Percentiles rank a stretch among this genome's conserved stretches.
phyloP scores from a whole-genome alignment of 1,140 invertebrate species.

The Lordiphosa collinella region DNA sequence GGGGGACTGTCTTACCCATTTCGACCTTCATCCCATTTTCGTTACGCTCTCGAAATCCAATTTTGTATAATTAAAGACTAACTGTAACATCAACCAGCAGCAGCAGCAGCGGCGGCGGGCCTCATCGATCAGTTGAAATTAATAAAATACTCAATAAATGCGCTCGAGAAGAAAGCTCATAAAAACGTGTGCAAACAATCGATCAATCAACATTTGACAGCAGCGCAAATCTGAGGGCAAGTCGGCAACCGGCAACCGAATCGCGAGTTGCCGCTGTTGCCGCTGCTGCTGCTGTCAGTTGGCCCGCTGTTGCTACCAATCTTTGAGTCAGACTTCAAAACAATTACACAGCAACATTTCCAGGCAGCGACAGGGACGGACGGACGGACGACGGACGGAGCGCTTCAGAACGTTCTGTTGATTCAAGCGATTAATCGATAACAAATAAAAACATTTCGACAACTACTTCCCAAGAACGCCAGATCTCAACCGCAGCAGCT shows the following conservation, averaged over 20 bases:
- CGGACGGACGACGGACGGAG: background rate
- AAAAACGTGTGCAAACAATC: constrained; percentile 79
- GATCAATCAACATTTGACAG: constrained; percentile 77
- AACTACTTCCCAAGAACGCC: constrained; percentile 67
- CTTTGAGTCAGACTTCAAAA: constrained; percentile 73
- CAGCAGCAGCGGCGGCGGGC: constrained; percentile 14
- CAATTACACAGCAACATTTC: constrained; percentile 78
- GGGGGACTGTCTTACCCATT: too few species aligned
- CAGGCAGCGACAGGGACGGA: constrained; percentile 8
- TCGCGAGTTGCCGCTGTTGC: constrained; percentile 16
- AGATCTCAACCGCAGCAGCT: constrained; percentile 19
- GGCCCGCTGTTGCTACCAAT: constrained; percentile 68
- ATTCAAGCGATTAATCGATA: constrained; percentile 79
- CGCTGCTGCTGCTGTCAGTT: constrained; percentile 47
- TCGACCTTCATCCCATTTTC: too few species aligned
- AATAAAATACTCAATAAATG: constrained; percentile 78
- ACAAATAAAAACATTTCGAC: constrained; percentile 79
- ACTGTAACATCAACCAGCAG: background rate
- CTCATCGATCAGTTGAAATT: constrained; percentile 77
- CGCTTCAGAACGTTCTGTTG: constrained; percentile 31
- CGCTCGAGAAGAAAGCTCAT: constrained; percentile 60
- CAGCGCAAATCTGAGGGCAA: constrained; percentile 41
- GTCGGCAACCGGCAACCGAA: constrained; percentile 4
- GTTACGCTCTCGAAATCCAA: too few species aligned
- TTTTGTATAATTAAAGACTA: background rate